phyloP scores from a whole-genome alignment of 1,140 invertebrate species.

The Drosophila setifemur region DNA sequence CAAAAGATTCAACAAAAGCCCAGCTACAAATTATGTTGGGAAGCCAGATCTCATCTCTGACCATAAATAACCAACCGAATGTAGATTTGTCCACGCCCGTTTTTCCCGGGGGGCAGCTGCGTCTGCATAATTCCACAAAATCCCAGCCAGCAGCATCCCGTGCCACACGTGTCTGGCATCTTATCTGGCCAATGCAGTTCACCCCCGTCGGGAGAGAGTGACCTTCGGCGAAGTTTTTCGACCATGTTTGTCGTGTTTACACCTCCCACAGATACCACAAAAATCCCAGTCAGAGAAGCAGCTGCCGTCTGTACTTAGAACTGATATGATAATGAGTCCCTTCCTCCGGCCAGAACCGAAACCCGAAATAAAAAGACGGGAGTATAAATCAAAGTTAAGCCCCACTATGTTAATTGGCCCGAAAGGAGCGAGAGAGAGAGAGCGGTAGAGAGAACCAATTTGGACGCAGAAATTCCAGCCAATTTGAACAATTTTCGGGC shows the following conservation, averaged over 20 bases:
- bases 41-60: constrained; percentile 39
- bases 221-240: constrained; percentile 34
- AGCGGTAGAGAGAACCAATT: constrained; percentile 50
- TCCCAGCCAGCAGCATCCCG: constrained; percentile 8
- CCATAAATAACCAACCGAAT: constrained; percentile 61
- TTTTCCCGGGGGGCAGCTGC: constrained; percentile 46
- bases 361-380: too few species aligned
- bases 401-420: constrained; percentile 75
- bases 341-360: constrained; percentile 4
- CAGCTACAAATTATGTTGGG: constrained; percentile 58
- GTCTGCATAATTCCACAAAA: constrained; percentile 55
- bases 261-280: constrained; percentile 19
- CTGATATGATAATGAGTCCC: constrained; percentile 71
- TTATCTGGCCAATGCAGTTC: constrained; percentile 29
- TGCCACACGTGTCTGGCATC: constrained; percentile 34
- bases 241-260: constrained; percentile 49
- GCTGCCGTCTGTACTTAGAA: constrained; percentile 42
- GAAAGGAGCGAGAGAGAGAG: not conserved
- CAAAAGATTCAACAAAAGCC: constrained; percentile 50
- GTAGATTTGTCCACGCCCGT: constrained; percentile 63
- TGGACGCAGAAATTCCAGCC: constrained; percentile 66
- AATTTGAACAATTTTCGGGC: constrained; percentile 74
- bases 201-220: not conserved
- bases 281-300: constrained; percentile 25
- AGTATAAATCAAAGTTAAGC: constrained; percentile 74